These are phyloP conservation scores for Caenorhabditis brenneri DNA, from an alignment of 1,140 invertebrate genomes.

Conservation along the genomic window DNA sequence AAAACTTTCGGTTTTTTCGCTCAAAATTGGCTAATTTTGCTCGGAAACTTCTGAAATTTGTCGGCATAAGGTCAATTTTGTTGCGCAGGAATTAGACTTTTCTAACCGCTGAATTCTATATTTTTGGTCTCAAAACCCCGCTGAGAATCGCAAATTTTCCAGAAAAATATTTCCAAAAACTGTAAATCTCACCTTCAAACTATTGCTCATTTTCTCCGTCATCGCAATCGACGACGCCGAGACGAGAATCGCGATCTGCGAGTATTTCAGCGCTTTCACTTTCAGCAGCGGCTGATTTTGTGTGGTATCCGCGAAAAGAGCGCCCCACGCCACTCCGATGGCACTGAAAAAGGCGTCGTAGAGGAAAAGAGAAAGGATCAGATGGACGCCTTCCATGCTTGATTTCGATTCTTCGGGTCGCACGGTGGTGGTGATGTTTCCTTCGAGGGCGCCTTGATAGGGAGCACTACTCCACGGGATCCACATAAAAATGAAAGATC, in stretches of 20 bases:
- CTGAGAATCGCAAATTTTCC: no score
- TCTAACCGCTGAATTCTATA: no score
- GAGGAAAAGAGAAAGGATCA: constrained; percentile 72
- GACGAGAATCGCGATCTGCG: constrained; percentile 65
- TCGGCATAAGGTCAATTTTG: no score
- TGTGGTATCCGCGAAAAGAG: constrained; percentile 72
- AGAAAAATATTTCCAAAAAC: constrained; percentile 58
- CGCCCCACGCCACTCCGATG: constrained; percentile 71
- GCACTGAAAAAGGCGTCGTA: constrained; percentile 73
- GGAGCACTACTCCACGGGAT: constrained; percentile 71
- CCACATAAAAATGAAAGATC: constrained; percentile 73
- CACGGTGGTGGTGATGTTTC: no score
- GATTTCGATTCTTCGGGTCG: constrained; percentile 52
- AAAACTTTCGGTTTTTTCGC: no score
- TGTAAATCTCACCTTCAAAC: constrained; percentile 70
- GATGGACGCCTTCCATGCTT: constrained; percentile 72
- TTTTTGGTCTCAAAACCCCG: no score
- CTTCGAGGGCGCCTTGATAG: no score
- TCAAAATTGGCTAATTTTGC: no score
- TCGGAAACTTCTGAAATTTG: no score
- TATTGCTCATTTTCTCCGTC: constrained; percentile 67
- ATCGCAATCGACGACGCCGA: constrained; percentile 66
- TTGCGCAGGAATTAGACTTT: no score
- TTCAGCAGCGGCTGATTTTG: constrained; percentile 64
- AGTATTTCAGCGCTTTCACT: constrained; percentile 70